Percentiles rank a stretch among this genome's conserved stretches.
phyloP scores from a whole-genome alignment of 2,888 invertebrate genomes.

The Hyalella azteca region DNA sequence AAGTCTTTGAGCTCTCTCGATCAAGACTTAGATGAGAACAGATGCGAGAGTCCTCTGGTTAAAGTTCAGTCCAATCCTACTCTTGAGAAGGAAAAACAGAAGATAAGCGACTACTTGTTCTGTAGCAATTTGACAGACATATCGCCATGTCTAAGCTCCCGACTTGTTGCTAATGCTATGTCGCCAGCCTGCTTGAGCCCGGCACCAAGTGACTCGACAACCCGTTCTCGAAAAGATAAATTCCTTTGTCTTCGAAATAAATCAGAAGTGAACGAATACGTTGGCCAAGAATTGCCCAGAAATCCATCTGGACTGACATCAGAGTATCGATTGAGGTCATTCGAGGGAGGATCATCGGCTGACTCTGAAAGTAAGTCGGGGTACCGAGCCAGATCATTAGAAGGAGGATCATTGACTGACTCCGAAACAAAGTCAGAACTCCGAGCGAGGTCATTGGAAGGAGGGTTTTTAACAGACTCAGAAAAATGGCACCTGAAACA shows the following conservation, averaged over 20 bases:
- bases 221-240: not conserved
- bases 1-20: slow-evolving; percentile 58
- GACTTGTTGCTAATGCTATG: slow-evolving; percentile 39
- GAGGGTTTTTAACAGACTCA: not conserved
- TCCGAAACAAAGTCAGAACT: not conserved
- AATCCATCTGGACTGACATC: no score
- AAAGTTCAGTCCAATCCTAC: slow-evolving; percentile 58
- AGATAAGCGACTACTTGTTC: slow-evolving; percentile 54
- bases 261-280: not conserved
- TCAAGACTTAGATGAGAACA: slow-evolving; percentile 52
- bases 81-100: slow-evolving; percentile 54
- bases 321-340: no score
- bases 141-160: slow-evolving; percentile 25
- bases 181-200: slow-evolving; percentile 29
- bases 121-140: slow-evolving; percentile 41
- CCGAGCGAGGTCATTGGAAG: slow-evolving; percentile 6
- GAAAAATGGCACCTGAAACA: slow-evolving; percentile 24
- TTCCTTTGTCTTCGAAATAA: not conserved
- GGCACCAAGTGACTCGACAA: not conserved
- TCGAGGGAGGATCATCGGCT: no score
- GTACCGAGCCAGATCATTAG: not conserved
- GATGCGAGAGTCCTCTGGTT: slow-evolving; percentile 54
- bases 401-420: not conserved
- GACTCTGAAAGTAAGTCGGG: not conserved
- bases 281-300: no score